phyloP scores from a whole-genome alignment of 2,797 vertebrate species.

The Sarcophilus harrisii region DNA sequence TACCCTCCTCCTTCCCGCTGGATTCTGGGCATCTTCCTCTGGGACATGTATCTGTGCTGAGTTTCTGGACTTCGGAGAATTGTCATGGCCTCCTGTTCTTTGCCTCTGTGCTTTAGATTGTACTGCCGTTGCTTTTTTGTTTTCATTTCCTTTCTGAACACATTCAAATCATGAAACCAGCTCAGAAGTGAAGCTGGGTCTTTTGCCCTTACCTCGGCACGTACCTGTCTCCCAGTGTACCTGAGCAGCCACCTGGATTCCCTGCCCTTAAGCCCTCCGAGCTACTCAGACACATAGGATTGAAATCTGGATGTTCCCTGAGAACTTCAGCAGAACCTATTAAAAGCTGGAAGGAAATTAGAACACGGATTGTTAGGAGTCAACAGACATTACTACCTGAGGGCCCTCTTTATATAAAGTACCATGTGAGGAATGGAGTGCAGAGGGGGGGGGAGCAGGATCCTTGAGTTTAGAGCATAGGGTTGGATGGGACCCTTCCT shows the following conservation, averaged over 20 bases:
- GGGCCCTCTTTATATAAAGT: background rate
- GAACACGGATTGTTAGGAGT: background rate
- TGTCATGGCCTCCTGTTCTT: background rate
- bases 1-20: constrained; percentile 22
- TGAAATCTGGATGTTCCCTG: background rate
- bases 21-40: background rate
- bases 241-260: background rate
- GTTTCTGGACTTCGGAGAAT: background rate
- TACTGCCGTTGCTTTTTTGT: background rate
- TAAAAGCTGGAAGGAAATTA: background rate
- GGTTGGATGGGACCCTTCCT: no score
- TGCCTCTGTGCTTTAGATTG: background rate
- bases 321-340: background rate
- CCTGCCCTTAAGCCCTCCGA: background rate
- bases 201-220: background rate
- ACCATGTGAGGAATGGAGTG: background rate
- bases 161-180: background rate
- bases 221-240: rapidly evolving
- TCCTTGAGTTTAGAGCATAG: background rate
- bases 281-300: background rate
- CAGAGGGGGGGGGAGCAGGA: background rate
- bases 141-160: background rate
- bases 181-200: background rate
- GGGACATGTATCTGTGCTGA: background rate
- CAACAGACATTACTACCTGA: background rate